These are phyloP conservation scores for Aradus depressus DNA, from an alignment of 2,888 invertebrate species.

Conservation along the genomic window DNA sequence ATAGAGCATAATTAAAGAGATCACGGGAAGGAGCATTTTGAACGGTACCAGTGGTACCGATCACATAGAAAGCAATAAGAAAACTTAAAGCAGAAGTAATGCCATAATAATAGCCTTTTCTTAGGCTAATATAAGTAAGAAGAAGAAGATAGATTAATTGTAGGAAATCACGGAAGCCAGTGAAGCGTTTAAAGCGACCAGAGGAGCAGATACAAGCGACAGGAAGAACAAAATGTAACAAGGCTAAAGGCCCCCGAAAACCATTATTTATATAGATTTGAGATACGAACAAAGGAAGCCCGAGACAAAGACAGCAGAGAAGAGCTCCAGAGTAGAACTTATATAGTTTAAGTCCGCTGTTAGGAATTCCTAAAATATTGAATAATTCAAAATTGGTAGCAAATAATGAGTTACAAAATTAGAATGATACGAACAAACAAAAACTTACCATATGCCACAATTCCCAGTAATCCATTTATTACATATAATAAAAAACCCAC, in stretches of 20 bases:
- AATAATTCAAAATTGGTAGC: too few species aligned
- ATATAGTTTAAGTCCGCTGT: constrained; percentile 24
- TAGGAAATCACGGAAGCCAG: constrained; percentile 18
- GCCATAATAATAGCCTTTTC: constrained; percentile 26
- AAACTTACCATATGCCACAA: constrained; percentile 27
- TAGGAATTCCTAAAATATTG: constrained; percentile 19
- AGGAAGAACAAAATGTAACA: constrained; percentile 20
- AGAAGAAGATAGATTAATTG: constrained; percentile 22
- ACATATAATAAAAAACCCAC: constrained; percentile 27
- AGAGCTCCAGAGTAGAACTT: constrained; percentile 20
- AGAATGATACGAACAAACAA: constrained; percentile 1
- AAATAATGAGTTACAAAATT: too few species aligned
- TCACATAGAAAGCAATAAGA: constrained; percentile 27
- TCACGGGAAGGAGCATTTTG: constrained; percentile 28
- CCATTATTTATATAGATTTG: constrained; percentile 26
- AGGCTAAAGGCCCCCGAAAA: constrained; percentile 20
- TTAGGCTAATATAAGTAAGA: constrained; percentile 27
- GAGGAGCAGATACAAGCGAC: constrained; percentile 13
- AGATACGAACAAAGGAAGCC: constrained; percentile 28
- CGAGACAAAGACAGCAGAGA: constrained; percentile 24
- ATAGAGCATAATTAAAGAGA: constrained; percentile 28
- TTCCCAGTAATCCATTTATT: constrained; percentile 27
- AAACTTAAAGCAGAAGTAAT: constrained; percentile 28
- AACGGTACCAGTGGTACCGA: constrained; percentile 28
- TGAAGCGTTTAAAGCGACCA: constrained; percentile 9